These are phyloP conservation scores for Pterocles gutturalis DNA, from an alignment of 2,113 vertebrate genomes.

Conservation along the genomic window DNA sequence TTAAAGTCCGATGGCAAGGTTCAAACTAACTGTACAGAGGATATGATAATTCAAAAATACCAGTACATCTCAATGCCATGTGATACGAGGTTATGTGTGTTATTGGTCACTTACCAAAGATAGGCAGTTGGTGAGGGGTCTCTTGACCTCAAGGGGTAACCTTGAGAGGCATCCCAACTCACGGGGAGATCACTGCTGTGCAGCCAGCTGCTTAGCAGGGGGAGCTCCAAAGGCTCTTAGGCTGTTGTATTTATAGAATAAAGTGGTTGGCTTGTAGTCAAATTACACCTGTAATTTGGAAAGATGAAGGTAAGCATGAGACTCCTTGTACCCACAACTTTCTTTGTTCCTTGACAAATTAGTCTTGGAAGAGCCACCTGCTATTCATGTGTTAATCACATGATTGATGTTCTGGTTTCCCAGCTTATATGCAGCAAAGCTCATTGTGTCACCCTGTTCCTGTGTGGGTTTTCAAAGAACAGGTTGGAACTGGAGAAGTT, in stretches of 20 bases:
- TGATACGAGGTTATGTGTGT: neutral
- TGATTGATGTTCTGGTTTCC: neutral
- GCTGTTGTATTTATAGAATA: neutral
- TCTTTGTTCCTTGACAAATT: neutral
- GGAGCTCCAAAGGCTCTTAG: neutral
- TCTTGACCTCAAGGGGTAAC: neutral
- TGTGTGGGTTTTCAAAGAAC: neutral
- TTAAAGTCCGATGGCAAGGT: neutral
- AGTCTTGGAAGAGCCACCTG: neutral
- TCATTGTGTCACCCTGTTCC: neutral
- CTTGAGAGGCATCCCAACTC: neutral
- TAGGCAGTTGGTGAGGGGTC: neutral
- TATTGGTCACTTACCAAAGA: neutral
- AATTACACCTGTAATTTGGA: neutral
- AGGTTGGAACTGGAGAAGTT: neutral
- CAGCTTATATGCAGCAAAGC: neutral
- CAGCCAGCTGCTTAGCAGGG: neutral
- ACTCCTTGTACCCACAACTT: neutral
- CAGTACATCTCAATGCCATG: neutral
- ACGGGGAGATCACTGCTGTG: fast-evolving
- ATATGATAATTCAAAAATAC: neutral
- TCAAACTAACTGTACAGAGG: neutral
- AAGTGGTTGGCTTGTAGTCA: neutral
- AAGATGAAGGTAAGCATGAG: neutral
- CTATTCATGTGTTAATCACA: neutral